phyloP scores from a whole-genome alignment of 2,797 vertebrate species.

The Oreortyx pictus region DNA sequence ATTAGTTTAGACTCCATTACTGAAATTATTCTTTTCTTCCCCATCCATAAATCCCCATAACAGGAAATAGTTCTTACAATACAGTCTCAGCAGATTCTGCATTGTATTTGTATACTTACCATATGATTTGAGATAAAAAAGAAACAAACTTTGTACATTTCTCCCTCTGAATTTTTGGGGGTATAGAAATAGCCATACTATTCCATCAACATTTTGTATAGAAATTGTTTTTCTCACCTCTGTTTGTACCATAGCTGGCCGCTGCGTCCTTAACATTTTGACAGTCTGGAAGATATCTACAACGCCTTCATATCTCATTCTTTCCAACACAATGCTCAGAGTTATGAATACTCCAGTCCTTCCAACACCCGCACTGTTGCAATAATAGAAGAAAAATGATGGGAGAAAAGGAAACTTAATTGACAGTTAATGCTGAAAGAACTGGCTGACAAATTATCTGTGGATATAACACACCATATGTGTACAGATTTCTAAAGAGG shows the following conservation, averaged over 20 bases:
- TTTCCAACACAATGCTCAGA: constrained; percentile 98
- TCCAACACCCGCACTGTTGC: constrained; percentile 93
- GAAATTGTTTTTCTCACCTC: constrained; percentile 85
- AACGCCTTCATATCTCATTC: constrained; percentile 99
- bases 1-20: not conserved
- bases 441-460: not conserved
- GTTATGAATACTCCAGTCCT: constrained; percentile 99
- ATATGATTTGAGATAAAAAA: not conserved
- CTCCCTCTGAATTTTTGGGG: not conserved
- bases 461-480: not conserved
- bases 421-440: not conserved
- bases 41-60: not conserved
- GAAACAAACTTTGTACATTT: not conserved
- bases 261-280: constrained; percentile 98
- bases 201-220: not conserved
- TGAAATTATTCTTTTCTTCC: not conserved
- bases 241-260: constrained; percentile 99
- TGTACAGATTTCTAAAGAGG: not conserved
- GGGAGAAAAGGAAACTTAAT: not conserved
- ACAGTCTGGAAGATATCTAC: constrained; percentile 99
- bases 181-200: not conserved
- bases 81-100: not conserved
- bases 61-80: not conserved
- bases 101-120: not conserved
- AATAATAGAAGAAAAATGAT: not conserved